Percentiles rank a stretch among this genome's conserved stretches.
Conservation (phyloP, 1,140 invertebrate species). For the Apis laboriosa region DNA sequence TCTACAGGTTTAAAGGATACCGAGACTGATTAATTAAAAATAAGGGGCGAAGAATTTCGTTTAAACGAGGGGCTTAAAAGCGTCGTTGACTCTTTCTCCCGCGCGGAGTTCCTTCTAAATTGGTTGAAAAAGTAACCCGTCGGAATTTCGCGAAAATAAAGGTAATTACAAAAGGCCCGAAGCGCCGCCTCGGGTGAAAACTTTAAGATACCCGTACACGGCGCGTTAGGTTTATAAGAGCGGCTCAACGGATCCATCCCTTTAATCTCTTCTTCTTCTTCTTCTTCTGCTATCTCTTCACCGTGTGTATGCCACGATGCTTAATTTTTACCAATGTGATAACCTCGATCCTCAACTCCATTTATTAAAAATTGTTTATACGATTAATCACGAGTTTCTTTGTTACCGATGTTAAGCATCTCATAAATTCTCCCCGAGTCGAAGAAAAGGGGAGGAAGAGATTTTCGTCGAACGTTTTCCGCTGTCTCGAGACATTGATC, state of each 20-base stretch:
- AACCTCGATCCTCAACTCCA: neutral
- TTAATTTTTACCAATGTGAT: slow-evolving; percentile 4
- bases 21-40: slow-evolving; percentile 26
- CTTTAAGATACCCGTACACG: neutral
- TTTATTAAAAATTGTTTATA: too few relatives aligned
- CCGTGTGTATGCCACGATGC: neutral
- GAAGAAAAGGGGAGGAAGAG: neutral
- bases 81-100: neutral
- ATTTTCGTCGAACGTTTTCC: neutral
- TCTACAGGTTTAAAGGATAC: slow-evolving; percentile 1
- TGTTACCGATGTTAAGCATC: neutral
- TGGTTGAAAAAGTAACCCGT: neutral
- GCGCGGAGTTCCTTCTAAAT: too few relatives aligned
- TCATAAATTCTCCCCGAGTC: neutral
- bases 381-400: too few relatives aligned
- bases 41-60: neutral
- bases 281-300: too few relatives aligned
- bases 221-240: neutral
- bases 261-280: slow-evolving; percentile 4
- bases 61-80: neutral
- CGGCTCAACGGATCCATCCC: slow-evolving; percentile 5
- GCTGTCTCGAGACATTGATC: neutral
- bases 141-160: neutral
- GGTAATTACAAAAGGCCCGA: neutral
- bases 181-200: neutral